Evolutionary conservation across 2,113 vertebrate species (phyloP), one percentile per base, ranked within the genome.

Genomic region (Ptilorrhoa leucosticta): DNA sequence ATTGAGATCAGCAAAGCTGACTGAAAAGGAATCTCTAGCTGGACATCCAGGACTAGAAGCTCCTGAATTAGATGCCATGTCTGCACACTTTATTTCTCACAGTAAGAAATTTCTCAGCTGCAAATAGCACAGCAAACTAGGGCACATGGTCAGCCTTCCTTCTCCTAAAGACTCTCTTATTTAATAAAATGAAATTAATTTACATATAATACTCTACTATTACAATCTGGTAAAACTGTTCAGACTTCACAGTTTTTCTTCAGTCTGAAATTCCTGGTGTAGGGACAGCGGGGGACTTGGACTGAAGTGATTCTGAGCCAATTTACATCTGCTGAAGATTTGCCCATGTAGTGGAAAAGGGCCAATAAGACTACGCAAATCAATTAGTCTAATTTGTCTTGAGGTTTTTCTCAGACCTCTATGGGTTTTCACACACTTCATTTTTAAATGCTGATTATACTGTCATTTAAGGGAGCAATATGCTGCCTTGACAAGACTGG

Each of bases 391-490:
- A 56, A 96, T 89, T 86, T 81, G 56, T 86, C 71, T 61, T 73
- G 47, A 90, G 84, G 75, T 65, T 92, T 85, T 69, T 72, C 75
- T 70, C 71, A 77, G 63, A 58, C 28, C 69, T 87, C 77, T 64
- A 8, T 79, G 57, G 65, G 48, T 60, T 91, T 91, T 84, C 48
- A 53, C 48, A 54, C 17, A 78, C 44, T 60, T 90, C 77, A 54
- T 82, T 80, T 95, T 76, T 72, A 94, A 92, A 69, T 68, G 77
- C 21, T 89, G 89, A 94, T 92, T 83, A 90, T 54, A 51, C 60
- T 94, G 57, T 79, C 91, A 89, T 72, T 89, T 79, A 84, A 79
- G 66, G 66, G 83, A 90, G 48, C 69, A 84, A 68, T 75, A 87
- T 23, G 40, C 69, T 89, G 51, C 86, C 70, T 53, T 65, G 65